phyloP scores from a whole-genome alignment of 2,113 vertebrate genomes.

The Tetrao urogallus region DNA sequence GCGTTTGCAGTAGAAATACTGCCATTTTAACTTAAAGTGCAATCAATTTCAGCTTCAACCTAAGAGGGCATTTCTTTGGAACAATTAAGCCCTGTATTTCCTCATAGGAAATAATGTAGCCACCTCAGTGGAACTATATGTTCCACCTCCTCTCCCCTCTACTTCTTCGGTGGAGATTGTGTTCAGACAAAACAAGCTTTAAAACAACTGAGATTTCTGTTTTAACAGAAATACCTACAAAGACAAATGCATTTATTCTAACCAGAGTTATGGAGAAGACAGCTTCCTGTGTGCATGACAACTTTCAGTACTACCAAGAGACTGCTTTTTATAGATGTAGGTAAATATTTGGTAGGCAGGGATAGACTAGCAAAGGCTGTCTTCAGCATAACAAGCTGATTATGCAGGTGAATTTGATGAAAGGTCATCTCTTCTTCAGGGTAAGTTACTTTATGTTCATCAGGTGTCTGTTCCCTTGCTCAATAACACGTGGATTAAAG shows the following conservation, averaged over 20 bases:
- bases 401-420: neutral
- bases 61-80: neutral
- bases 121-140: neutral
- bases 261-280: neutral
- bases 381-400: neutral
- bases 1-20: slow-evolving; percentile 6
- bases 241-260: neutral
- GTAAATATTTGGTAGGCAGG: neutral
- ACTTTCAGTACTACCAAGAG: neutral
- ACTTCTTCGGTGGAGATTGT: neutral
- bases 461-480: neutral
- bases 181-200: neutral
- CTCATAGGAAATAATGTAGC: neutral
- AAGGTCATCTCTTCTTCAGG: neutral
- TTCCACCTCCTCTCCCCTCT: neutral
- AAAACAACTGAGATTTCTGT: neutral
- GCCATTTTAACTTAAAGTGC: neutral
- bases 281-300: neutral
- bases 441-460: neutral
- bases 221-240: neutral
- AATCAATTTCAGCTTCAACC: neutral
- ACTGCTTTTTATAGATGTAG: neutral
- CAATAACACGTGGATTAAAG: neutral
- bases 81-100: neutral
- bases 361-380: neutral